These are phyloP conservation scores for Origma solitaria DNA, from an alignment of 2,113 vertebrate genomes.

Conservation along the genomic window DNA sequence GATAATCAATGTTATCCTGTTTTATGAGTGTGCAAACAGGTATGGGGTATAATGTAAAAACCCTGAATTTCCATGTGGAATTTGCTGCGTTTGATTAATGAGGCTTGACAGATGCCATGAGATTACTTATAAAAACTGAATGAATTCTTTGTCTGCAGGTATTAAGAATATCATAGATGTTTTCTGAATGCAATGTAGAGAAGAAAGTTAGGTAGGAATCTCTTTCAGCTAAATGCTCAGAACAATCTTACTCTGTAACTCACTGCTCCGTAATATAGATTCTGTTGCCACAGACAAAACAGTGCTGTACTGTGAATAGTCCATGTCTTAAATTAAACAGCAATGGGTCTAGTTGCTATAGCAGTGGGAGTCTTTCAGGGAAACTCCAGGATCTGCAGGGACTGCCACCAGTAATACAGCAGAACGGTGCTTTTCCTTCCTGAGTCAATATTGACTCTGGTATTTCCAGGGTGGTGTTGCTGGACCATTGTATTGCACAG, in stretches of 20 bases:
- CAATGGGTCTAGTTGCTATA: neutral
- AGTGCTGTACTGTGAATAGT: neutral
- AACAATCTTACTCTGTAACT: neutral
- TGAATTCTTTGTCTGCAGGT: neutral
- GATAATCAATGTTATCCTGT: neutral
- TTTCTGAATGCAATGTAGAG: neutral
- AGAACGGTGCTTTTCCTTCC: constrained; percentile 56
- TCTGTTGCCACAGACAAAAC: neutral
- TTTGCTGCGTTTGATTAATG: constrained; percentile 5
- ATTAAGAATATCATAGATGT: neutral
- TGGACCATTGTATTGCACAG: neutral
- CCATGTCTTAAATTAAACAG: neutral
- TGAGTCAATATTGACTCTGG: constrained; percentile 54
- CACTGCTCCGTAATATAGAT: neutral
- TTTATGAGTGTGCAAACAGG: neutral
- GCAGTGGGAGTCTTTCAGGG: constrained; percentile 41
- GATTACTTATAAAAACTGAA: neutral
- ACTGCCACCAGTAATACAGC: neutral
- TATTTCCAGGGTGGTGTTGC: constrained; percentile 32
- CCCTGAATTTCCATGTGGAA: constrained; percentile 42
- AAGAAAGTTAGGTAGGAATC: neutral
- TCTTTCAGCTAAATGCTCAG: neutral
- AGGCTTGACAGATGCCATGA: neutral
- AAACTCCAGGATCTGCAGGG: constrained; percentile 48
- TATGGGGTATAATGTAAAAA: neutral